Conservation (phyloP, 2,888 invertebrate species). For the Glaucopsyche alexis region DNA sequence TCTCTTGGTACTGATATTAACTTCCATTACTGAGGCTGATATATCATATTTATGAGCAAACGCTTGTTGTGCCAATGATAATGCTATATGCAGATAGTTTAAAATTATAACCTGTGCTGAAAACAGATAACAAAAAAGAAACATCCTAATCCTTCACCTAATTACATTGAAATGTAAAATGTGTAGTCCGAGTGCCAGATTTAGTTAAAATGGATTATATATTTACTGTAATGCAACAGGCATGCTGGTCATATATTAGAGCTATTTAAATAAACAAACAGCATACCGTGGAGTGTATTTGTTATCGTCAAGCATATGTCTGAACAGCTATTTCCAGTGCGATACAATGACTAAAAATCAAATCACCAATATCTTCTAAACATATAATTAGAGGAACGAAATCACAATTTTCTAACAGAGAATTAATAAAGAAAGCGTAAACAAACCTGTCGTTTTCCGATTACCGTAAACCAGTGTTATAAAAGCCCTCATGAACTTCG, state of each 20-base stretch:
- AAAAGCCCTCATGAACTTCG: slow-evolving; percentile 25
- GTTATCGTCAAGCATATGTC: slow-evolving; percentile 23
- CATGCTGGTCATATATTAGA: slow-evolving; percentile 28
- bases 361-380: slow-evolving; percentile 29
- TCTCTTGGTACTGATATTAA: background rate
- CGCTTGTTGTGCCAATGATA: slow-evolving; percentile 2
- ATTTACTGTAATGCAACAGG: slow-evolving; percentile 24
- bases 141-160: slow-evolving; percentile 23
- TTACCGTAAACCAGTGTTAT: slow-evolving; percentile 24
- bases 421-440: slow-evolving; percentile 24
- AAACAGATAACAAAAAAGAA: slow-evolving; percentile 21
- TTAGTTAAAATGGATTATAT: slow-evolving; percentile 17
- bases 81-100: slow-evolving; percentile 6
- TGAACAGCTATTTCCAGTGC: slow-evolving; percentile 26
- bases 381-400: slow-evolving; percentile 24
- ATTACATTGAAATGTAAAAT: slow-evolving; percentile 20
- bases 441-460: slow-evolving; percentile 23
- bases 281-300: slow-evolving; percentile 28
- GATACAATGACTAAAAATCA: slow-evolving; percentile 26
- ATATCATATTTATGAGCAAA: slow-evolving; percentile 18
- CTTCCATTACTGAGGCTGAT: slow-evolving; percentile 17
- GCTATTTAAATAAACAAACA: slow-evolving; percentile 28
- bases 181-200: slow-evolving; percentile 24
- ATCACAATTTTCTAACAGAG: slow-evolving; percentile 26
- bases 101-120: slow-evolving; percentile 28